phyloP scores from a whole-genome alignment of 2,888 invertebrate genomes.

The Antheraea yamamai region DNA sequence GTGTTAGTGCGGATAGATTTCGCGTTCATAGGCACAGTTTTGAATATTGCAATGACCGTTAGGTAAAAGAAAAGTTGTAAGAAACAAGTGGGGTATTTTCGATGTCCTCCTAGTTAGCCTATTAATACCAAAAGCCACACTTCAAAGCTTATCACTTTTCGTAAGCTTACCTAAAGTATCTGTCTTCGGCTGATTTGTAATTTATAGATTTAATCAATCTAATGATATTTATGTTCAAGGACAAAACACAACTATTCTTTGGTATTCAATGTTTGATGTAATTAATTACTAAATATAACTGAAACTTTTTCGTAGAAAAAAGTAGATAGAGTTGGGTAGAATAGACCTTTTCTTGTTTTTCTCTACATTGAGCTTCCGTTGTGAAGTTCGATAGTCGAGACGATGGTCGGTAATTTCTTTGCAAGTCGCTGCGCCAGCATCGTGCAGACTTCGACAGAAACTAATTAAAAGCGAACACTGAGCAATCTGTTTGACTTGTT shows the following conservation, averaged over 20 bases:
- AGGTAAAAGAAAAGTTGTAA: neutral
- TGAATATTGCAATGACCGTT: neutral
- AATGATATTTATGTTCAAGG: no score
- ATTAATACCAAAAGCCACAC: no score
- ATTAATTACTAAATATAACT: neutral
- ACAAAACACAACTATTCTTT: no score
- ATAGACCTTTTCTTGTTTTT: constrained; percentile 11
- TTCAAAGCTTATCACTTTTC: no score
- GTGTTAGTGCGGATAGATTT: no score
- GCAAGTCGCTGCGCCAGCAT: constrained; percentile 54
- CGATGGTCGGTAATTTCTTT: constrained; percentile 57
- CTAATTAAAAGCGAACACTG: constrained; percentile 71
- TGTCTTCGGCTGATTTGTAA: no score
- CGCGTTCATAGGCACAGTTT: neutral
- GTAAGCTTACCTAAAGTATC: no score
- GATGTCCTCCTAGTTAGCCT: no score
- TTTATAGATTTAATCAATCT: no score
- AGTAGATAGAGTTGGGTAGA: neutral
- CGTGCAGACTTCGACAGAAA: constrained; percentile 60
- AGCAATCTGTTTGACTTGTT: constrained; percentile 53
- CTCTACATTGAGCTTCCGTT: constrained; percentile 4
- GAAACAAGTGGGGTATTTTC: no score
- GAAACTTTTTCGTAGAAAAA: neutral
- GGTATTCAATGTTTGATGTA: no score
- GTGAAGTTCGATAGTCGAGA: constrained; percentile 30